phyloP scores from a whole-genome alignment of 2,797 vertebrate species.

The Mastacembelus armatus region DNA sequence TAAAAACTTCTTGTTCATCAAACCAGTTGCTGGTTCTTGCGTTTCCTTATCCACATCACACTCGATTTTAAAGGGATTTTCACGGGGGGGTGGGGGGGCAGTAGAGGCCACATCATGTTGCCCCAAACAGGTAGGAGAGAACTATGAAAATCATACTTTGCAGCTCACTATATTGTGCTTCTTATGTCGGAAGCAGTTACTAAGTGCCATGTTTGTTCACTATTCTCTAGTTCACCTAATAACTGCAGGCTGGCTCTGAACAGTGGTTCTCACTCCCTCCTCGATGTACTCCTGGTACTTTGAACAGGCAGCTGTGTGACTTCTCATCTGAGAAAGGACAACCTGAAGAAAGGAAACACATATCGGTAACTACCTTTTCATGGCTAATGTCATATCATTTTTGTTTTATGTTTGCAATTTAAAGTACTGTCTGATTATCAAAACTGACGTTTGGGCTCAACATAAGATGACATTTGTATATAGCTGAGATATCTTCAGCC shows the following conservation, averaged over 20 bases:
- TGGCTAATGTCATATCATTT: neutral
- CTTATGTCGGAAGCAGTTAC: neutral
- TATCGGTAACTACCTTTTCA: neutral
- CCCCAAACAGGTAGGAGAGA: too few species aligned
- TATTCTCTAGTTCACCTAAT: slow-evolving; percentile 81
- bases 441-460: neutral
- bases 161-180: neutral
- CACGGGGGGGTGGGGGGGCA: too few species aligned
- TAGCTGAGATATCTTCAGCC: neutral
- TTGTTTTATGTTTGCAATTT: neutral
- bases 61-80: neutral
- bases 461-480: neutral
- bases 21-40: neutral
- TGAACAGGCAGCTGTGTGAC: slow-evolving; percentile 90
- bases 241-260: slow-evolving; percentile 88
- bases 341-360: slow-evolving; percentile 80
- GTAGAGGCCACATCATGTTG: too few species aligned
- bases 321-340: slow-evolving; percentile 92
- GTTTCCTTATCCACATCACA: neutral
- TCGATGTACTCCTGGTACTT: slow-evolving; percentile 97
- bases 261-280: slow-evolving; percentile 93
- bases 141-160: too few species aligned
- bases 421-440: neutral
- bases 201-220: neutral
- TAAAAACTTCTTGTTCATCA: neutral